Base-by-base conservation (phyloP, 2,888 invertebrate genomes). In the Tolmerus cingulatus region DNA sequence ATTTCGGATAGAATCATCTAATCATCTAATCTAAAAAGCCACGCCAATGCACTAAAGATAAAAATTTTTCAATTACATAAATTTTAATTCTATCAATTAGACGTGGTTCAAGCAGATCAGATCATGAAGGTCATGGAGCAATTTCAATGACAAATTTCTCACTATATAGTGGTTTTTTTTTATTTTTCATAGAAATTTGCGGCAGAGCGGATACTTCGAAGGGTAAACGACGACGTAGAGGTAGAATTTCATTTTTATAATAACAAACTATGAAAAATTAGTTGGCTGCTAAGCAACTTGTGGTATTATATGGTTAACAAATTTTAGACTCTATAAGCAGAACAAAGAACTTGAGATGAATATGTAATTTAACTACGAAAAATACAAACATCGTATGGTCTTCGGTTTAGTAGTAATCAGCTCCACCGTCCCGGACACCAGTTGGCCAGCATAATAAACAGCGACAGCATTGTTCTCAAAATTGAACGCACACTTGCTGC, bases 401-500 rank as follows among this genome's bases (percentile, higher is more conserved):
- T 92, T 92, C 16, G 92, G 91, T 81, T 92, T 91, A 74, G 90
- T 90, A 27, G 92, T 92, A 88, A 90, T 90, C 87, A 92, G 90
- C 87, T 92, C 92, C 37, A 91, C 92, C 78, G 91, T 90, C 30
- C 92, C 92, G 88, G 92, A 91, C 46, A 92, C 90, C 51, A 90
- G 89, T 88, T 92, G 92, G 30, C 92, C 92, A 88, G 92, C 92
- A 90, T 91, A 92, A 87, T 91, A 92, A 74, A 92, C 91, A n/a
- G 91, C 91, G 86, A 91, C 88, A 40, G 91, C 90, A 89, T 90
- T 91, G 86, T 90, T 92, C 87, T 92, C 92, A 85, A 92, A 92
- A 85, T 88, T 89, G 81, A 92, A 91, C n/a, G 89, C 91, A 76
- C 91, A 92, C 88, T 92, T 91, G 88, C 91, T 92, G 88, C 91